Percentiles rank a stretch among this genome's conserved stretches.
These are phyloP conservation scores for Regulus satrapa DNA, from an alignment of 2,113 vertebrate genomes.

Conservation along the genomic window DNA sequence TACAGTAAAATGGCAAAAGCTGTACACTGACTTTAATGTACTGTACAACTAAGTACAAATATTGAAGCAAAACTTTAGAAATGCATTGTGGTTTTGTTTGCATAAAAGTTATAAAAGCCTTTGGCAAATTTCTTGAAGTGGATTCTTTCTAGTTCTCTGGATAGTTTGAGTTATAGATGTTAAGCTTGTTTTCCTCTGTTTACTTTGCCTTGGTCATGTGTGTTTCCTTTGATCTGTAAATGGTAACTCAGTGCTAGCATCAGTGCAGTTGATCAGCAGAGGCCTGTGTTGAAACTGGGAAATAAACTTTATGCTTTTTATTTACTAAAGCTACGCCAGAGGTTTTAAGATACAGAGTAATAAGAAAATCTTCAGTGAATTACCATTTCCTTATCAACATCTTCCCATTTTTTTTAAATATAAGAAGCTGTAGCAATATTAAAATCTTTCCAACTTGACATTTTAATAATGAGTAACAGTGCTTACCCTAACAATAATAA, in stretches of 20 bases:
- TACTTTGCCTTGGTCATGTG: conserved; percentile 32
- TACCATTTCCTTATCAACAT: conserved; percentile 31
- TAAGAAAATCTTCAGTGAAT: background rate
- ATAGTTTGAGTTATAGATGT: conserved; percentile 48
- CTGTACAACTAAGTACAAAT: conserved; percentile 25
- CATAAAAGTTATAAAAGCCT: conserved; percentile 26
- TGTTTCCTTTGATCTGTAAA: conserved; percentile 34
- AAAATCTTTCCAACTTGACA: conserved; percentile 20
- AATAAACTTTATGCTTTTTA: conserved; percentile 5
- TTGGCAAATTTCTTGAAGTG: conserved; percentile 60
- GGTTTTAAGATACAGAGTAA: conserved; percentile 16
- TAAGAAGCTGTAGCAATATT: background rate
- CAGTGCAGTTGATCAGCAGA: background rate
- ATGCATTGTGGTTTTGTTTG: conserved; percentile 33
- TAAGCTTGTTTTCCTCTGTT: conserved; percentile 57
- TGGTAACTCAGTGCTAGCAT: conserved; percentile 4
- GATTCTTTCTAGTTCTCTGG: conserved; percentile 55
- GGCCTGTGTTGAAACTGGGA: conserved; percentile 44
- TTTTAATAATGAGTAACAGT: conserved; percentile 11
- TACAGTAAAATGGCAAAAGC: conserved; percentile 10
- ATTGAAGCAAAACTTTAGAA: conserved; percentile 18
- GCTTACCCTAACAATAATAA: background rate
- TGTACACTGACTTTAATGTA: conserved; percentile 18
- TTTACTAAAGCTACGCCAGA: conserved; percentile 36
- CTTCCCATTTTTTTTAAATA: background rate